Conservation (phyloP, 2,113 vertebrate genomes). For the Spheniscus mendiculus region DNA sequence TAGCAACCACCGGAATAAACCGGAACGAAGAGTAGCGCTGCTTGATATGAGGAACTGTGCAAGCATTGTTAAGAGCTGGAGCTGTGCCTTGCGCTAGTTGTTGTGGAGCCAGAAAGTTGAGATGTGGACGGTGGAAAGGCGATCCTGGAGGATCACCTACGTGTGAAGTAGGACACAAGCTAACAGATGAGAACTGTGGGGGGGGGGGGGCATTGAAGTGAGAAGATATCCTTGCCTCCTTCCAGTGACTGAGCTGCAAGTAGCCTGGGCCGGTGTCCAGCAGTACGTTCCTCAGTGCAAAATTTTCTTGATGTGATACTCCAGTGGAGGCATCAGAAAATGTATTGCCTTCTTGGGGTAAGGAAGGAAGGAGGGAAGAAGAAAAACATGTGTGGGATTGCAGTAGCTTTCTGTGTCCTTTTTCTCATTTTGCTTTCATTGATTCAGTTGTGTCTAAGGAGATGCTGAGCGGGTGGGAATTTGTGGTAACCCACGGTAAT, state of each 20-base stretch:
- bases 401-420: not conserved
- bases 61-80: not conserved
- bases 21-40: not conserved
- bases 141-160: constrained; percentile 22
- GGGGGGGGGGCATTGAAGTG: not conserved
- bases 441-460: not conserved
- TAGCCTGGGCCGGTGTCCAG: not conserved
- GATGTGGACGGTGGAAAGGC: not conserved
- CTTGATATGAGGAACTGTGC: not conserved
- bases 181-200: constrained; percentile 15
- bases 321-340: not conserved
- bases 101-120: constrained; percentile 23
- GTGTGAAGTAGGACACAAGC: not conserved
- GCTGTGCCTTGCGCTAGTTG: not conserved
- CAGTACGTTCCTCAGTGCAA: not conserved
- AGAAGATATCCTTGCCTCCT: not conserved
- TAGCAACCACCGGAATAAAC: not conserved
- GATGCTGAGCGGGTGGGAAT: not conserved
- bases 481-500: not conserved
- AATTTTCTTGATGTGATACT: not conserved
- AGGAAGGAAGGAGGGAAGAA: not conserved
- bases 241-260: not conserved
- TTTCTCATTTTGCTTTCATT: not conserved
- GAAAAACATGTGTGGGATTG: not conserved
- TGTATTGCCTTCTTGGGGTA: not conserved